phyloP scores from a whole-genome alignment of 2,888 invertebrate species.

The Drosophila subsilvestris region DNA sequence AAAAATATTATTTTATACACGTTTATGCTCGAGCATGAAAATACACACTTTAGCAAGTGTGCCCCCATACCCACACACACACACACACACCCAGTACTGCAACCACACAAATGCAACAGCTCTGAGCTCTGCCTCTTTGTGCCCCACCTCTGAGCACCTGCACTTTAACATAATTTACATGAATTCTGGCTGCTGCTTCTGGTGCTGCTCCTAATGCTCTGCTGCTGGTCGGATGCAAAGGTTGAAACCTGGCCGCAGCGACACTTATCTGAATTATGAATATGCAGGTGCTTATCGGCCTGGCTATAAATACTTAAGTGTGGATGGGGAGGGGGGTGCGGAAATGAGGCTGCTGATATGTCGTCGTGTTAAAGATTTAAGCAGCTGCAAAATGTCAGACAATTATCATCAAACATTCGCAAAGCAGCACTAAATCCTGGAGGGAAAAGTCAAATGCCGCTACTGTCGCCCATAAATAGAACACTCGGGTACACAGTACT shows the following conservation, averaged over 20 bases:
- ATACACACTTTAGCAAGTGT: constrained; percentile 35
- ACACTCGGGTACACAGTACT: constrained; percentile 14
- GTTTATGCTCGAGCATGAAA: constrained; percentile 60
- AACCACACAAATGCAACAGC: constrained; percentile 1
- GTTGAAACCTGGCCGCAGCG: constrained; percentile 50
- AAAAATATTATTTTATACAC: constrained; percentile 79
- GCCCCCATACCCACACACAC: not conserved
- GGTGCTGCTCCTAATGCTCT: constrained; percentile 23
- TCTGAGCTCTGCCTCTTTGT: not conserved
- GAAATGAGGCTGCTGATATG: not conserved
- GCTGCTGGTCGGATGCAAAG: constrained; percentile 45
- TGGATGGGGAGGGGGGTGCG: constrained; percentile 2
- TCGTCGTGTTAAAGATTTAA: constrained; percentile 62
- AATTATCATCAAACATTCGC: constrained; percentile 58
- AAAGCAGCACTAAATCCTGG: constrained; percentile 23
- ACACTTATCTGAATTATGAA: constrained; percentile 77
- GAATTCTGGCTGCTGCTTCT: constrained; percentile 66
- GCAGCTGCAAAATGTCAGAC: constrained; percentile 59
- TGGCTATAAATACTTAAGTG: constrained; percentile 9
- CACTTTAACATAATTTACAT: constrained; percentile 78
- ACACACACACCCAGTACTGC: not conserved
- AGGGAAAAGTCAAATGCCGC: constrained; percentile 20
- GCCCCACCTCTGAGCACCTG: constrained; percentile 40
- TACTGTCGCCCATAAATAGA: constrained; percentile 23
- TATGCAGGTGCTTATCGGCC: constrained; percentile 76